Evolutionary conservation across 2,113 vertebrate species (phyloP), one percentile per base, ranked within the genome.

Genomic region (Stercorarius parasiticus): DNA sequence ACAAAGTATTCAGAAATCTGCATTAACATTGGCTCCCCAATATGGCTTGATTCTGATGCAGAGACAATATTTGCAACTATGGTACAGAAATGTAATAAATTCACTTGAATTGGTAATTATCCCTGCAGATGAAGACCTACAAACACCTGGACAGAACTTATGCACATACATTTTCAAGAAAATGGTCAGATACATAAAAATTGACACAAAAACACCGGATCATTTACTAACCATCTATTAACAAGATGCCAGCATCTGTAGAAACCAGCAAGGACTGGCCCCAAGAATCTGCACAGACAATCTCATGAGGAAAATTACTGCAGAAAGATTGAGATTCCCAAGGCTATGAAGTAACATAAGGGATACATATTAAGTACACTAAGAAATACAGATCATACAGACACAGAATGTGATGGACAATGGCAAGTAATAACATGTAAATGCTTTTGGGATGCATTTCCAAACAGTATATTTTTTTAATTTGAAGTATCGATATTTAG

Each of bases 271-370:
- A 97, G 84, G 99, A 99, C 97, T 99, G 99, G 96, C 99, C 99
- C 99, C 99, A 99, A 82, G 99, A 99, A 98, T 99, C 99, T 34
- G 99, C 98, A 71, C 99, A 99, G 96, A 99, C 97, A 3, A 99
- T 98, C 93, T 99, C 99, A 56, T 99, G 98, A 55, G 99, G 98
- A 97, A 99, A 99, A 56, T 98, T 99, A 98, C 98, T 99, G 98
- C 98, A 99, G 98, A 99, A 99, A 40, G 98, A 98, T 95, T 99
- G 99, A 71, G 99, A 99, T 97, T 99, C 99, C 99, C 99, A 99
- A 69, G 99, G 99, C 99, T 99, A 98, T 30, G 95, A 96, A 93
- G 92, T 72, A 95, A 78, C 88, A 97, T 91, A 97, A 97, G 92
- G 91, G 94, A 93, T 29, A 93, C 50, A 77, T 59, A 78, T 90